phyloP scores from a whole-genome alignment of 2,888 invertebrate species.

The Drosophila maculinotata region DNA sequence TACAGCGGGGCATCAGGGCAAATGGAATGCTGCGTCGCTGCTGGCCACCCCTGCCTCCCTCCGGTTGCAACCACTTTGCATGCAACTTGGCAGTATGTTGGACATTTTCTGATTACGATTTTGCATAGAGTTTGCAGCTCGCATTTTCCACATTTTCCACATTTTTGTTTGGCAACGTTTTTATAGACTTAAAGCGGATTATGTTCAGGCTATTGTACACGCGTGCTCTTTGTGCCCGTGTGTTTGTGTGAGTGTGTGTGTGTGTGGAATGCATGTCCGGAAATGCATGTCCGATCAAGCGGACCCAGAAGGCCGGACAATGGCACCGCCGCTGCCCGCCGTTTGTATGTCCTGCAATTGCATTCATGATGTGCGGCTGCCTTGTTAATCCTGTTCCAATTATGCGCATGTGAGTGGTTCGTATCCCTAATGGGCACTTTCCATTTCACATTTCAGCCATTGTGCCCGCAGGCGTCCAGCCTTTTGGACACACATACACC shows the following conservation, averaged over 20 bases:
- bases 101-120: slow-evolving; percentile 39
- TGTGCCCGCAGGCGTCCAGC: slow-evolving; percentile 55
- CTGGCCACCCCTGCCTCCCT: slow-evolving; percentile 18
- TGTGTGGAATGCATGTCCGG: slow-evolving; percentile 42
- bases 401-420: slow-evolving; percentile 75
- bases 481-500: slow-evolving; percentile 7
- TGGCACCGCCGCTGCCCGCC: slow-evolving; percentile 18
- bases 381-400: slow-evolving; percentile 79
- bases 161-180: slow-evolving; percentile 68
- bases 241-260: slow-evolving; percentile 21
- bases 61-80: slow-evolving; percentile 45
- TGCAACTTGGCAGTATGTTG: slow-evolving; percentile 27
- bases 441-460: slow-evolving; percentile 66
- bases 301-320: slow-evolving; percentile 60
- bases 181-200: slow-evolving; percentile 82
- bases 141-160: slow-evolving; percentile 50
- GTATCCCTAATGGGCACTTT: slow-evolving; percentile 79
- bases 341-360: slow-evolving; percentile 47
- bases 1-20: slow-evolving; percentile 35
- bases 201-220: slow-evolving; percentile 71
- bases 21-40: no score
- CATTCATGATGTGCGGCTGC: slow-evolving; percentile 60
- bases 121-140: slow-evolving; percentile 59
- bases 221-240: slow-evolving; percentile 37
- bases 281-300: slow-evolving; percentile 51